Conservation (phyloP, 2,888 invertebrate genomes). For the Lithophane semibrunnea region DNA sequence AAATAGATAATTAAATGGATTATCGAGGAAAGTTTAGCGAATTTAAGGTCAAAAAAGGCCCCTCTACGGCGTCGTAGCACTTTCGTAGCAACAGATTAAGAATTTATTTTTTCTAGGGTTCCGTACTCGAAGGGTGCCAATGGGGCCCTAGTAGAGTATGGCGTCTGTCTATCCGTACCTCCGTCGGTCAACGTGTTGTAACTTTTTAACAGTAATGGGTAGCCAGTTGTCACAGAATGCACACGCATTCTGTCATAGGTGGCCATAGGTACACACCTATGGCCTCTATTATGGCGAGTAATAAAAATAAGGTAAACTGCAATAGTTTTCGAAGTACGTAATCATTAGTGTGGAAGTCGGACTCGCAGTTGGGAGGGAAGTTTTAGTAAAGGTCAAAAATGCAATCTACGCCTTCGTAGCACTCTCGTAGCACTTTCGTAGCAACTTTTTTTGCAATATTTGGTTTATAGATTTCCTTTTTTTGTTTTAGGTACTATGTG, state of each 20-base stretch:
- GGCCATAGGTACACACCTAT: too few species aligned
- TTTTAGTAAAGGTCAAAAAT: background rate
- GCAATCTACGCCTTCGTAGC: conserved; percentile 10
- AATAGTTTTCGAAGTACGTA: background rate
- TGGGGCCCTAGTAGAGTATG: background rate
- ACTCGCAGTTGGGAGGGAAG: too few species aligned
- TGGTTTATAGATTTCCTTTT: background rate
- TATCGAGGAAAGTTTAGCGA: background rate
- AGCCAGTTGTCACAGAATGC: background rate
- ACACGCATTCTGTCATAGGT: too few species aligned
- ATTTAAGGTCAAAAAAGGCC: background rate
- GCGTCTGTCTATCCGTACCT: background rate
- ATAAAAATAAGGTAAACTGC: background rate
- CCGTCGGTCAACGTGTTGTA: background rate
- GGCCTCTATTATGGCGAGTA: background rate
- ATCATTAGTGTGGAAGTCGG: background rate
- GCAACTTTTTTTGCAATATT: background rate
- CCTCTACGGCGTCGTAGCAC: conserved; percentile 11
- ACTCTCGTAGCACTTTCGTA: conserved; percentile 11
- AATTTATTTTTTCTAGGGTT: background rate
- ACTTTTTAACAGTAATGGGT: background rate
- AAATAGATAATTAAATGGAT: background rate
- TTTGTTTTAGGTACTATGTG: background rate
- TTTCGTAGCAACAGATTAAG: background rate
- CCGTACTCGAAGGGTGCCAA: too few species aligned